Evolutionary conservation across 2,113 vertebrate species (phyloP).

Genomic region (Cygnus atratus): DNA sequence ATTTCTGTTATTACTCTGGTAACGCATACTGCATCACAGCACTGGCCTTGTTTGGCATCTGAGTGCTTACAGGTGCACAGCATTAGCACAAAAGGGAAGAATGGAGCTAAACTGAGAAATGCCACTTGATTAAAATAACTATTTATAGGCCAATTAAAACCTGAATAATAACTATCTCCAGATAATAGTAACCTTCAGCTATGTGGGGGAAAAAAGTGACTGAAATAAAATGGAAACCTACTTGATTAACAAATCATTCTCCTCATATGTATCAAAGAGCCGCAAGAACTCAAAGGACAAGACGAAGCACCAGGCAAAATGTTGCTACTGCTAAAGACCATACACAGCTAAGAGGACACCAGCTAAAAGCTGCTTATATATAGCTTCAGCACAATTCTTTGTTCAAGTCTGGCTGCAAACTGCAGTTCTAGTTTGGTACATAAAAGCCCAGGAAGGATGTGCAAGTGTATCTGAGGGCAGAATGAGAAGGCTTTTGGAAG

Average conservation of each 20-base stretch:
- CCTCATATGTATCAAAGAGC: background rate
- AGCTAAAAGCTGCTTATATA: rapidly evolving
- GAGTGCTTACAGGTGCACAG: background rate
- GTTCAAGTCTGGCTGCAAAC: background rate
- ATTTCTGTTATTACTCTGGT: too few relatives aligned
- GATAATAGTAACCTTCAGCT: background rate
- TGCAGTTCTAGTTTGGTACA: rapidly evolving
- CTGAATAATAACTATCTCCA: background rate
- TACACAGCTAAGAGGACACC: background rate
- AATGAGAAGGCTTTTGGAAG: background rate
- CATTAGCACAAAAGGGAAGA: background rate
- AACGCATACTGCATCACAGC: rapidly evolving
- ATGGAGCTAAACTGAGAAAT: background rate
- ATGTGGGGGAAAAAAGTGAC: background rate
- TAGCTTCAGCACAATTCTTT: background rate
- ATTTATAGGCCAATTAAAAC: background rate
- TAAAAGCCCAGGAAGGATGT: background rate
- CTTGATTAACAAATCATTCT: background rate
- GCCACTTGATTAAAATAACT: background rate
- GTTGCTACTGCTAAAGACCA: background rate
- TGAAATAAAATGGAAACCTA: background rate
- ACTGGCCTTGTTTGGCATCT: background rate
- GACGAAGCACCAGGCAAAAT: background rate
- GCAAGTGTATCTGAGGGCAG: background rate
- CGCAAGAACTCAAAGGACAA: background rate